These are phyloP conservation scores for Crypturellus undulatus DNA, from an alignment of 2,113 vertebrate species.

Conservation along the genomic window DNA sequence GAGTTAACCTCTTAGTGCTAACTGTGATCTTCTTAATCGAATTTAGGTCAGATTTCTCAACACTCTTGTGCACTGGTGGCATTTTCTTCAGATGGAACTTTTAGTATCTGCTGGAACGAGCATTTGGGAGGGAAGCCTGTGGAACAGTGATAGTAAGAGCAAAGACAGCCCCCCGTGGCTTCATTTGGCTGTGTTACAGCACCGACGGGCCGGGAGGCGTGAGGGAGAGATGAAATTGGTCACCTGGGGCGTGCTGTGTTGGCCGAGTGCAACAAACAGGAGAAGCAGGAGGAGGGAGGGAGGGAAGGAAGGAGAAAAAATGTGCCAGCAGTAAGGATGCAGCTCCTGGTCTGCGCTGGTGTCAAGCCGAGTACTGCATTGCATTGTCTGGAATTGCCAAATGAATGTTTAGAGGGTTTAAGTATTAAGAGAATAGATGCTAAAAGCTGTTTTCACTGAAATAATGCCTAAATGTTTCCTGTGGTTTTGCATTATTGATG, in stretches of 20 bases:
- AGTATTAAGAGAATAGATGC: background rate
- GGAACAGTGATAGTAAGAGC: background rate
- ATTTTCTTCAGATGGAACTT: fast-evolving
- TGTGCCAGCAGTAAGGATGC: fast-evolving
- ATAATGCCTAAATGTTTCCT: background rate
- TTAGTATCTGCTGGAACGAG: background rate
- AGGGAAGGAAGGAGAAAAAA: background rate
- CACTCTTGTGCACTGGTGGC: background rate
- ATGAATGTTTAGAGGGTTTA: background rate
- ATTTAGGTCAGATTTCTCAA: background rate
- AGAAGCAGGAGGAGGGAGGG: background rate
- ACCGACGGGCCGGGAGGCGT: background rate
- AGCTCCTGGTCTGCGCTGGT: background rate
- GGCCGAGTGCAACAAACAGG: background rate
- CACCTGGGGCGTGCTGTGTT: constrained; percentile 4
- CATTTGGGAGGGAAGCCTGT: background rate
- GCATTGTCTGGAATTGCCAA: background rate
- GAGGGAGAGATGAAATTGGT: constrained; percentile 9
- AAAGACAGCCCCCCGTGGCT: background rate
- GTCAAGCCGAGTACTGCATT: fast-evolving
- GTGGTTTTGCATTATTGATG: background rate
- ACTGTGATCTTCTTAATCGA: background rate
- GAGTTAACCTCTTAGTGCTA: background rate
- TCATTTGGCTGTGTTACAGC: background rate
- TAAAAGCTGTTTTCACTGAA: background rate